phyloP scores from a whole-genome alignment of 2,113 vertebrate species.

The Sylvilagus bachmani region DNA sequence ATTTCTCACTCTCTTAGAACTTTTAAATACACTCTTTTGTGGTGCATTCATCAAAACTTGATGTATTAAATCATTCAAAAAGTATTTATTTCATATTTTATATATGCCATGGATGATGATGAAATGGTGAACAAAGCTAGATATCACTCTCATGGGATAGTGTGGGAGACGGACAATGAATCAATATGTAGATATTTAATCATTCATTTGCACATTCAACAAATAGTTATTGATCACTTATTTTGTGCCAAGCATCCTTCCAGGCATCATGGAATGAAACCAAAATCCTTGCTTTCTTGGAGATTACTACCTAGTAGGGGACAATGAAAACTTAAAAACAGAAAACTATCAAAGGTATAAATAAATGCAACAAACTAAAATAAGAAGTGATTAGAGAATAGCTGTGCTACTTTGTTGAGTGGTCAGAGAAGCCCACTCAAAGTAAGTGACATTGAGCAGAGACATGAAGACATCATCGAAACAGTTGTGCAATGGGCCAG shows the following conservation, averaged over 20 bases:
- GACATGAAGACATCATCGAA: not conserved
- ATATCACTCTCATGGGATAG: not conserved
- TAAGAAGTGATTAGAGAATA: not conserved
- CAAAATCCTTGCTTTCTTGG: not conserved
- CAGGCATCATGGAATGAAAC: not conserved
- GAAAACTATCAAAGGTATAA: not conserved
- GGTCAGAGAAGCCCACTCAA: not conserved
- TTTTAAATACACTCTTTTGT: not conserved
- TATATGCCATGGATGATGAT: not conserved
- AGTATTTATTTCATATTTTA: constrained; percentile 4
- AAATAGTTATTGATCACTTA: not conserved
- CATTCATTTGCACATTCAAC: not conserved
- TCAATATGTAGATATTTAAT: not conserved
- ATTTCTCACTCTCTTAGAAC: not conserved
- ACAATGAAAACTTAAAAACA: constrained; percentile 27
- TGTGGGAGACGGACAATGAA: not conserved
- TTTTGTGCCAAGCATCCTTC: not conserved
- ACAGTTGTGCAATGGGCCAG: not conserved
- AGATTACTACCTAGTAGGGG: not conserved
- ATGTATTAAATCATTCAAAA: not conserved
- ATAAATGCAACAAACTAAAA: constrained; percentile 2
- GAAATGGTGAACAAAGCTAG: not conserved
- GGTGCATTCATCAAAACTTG: not conserved
- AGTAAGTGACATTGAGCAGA: not conserved
- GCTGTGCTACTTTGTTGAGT: not conserved